phyloP scores from a whole-genome alignment of 2,888 invertebrate genomes.

The Eilema griseolum region DNA sequence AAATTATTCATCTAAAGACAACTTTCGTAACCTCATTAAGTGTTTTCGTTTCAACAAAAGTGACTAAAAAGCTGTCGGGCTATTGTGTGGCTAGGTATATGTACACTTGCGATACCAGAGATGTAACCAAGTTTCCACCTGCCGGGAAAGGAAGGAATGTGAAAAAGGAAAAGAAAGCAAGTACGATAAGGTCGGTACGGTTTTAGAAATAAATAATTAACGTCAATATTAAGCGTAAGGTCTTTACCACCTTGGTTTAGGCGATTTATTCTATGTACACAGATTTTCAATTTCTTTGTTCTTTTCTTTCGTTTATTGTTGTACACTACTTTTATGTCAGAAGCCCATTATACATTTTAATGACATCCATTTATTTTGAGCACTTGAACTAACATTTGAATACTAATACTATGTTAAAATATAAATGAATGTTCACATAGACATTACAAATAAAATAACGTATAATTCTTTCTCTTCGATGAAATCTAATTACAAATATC shows the following conservation, averaged over 20 bases:
- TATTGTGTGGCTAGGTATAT: neutral
- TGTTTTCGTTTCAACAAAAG: neutral
- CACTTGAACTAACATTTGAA: no score
- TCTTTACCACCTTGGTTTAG: neutral
- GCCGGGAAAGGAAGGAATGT: neutral
- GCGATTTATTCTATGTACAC: neutral
- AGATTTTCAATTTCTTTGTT: no score
- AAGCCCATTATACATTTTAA: no score
- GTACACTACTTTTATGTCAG: no score
- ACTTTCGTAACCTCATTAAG: neutral
- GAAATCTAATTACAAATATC: no score
- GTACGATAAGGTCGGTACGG: neutral
- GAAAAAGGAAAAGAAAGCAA: neutral
- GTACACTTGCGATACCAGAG: neutral
- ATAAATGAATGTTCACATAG: neutral
- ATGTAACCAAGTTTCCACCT: neutral
- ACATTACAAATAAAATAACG: neutral
- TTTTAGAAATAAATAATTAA: neutral
- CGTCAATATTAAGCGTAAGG: neutral
- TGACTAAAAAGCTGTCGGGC: neutral
- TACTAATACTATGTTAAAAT: no score
- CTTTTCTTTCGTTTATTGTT: no score
- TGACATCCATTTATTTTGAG: no score
- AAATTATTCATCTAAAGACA: no score
- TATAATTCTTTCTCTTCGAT: neutral